Conservation (phyloP, 2,113 vertebrate species). For the Lepus timidus region DNA sequence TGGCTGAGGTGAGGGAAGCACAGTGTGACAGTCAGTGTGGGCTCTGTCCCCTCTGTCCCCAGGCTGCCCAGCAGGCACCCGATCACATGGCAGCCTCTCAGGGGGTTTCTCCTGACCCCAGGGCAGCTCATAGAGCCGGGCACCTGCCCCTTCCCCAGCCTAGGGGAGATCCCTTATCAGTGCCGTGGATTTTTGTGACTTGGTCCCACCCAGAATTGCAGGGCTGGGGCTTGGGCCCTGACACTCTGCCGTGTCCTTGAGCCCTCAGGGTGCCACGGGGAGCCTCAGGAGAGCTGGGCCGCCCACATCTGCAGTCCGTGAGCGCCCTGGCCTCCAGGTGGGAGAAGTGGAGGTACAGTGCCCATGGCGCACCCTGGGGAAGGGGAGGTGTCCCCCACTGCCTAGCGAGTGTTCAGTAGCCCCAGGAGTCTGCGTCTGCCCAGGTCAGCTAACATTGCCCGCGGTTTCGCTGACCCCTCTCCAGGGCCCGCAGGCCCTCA, state of each 20-base stretch:
- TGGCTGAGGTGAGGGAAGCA: neutral
- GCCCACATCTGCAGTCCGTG: neutral
- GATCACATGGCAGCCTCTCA: neutral
- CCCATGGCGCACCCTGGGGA: neutral
- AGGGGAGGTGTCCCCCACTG: neutral
- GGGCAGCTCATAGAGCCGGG: neutral
- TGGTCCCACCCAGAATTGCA: accelerated
- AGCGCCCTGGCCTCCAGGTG: neutral
- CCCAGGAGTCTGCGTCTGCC: neutral
- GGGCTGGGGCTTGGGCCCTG: neutral
- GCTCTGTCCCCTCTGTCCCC: neutral
- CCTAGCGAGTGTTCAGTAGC: too few relatives aligned
- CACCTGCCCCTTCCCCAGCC: too few relatives aligned
- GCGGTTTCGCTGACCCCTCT: neutral
- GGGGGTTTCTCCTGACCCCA: neutral
- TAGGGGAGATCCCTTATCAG: neutral
- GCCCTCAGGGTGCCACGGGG: neutral
- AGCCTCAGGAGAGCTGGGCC: too few relatives aligned
- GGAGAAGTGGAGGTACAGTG: neutral
- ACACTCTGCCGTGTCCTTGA: neutral
- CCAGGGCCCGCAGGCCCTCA: neutral
- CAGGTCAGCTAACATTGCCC: neutral
- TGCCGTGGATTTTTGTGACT: neutral
- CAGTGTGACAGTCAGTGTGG: neutral
- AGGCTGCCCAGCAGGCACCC: neutral